Evolutionary conservation across 1,140 invertebrate genomes (phyloP).

Genomic region (Danaus melanippus): DNA sequence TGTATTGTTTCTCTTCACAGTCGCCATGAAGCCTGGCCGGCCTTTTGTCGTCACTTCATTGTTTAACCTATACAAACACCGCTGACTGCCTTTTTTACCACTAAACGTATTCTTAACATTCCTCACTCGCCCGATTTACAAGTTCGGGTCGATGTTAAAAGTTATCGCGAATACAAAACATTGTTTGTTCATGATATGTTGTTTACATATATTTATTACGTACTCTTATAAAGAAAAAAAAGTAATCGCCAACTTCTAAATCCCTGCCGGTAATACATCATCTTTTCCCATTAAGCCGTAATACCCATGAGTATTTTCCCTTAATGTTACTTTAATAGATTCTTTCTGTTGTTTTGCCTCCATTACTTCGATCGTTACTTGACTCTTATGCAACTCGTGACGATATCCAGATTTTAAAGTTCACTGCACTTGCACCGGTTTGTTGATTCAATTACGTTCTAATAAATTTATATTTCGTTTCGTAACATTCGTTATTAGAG

Average conservation of each 20-base stretch:
- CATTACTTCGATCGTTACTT: slow-evolving; percentile 58
- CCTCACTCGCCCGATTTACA: slow-evolving; percentile 1
- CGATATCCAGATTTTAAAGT: slow-evolving; percentile 26
- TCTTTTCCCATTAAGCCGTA: neutral
- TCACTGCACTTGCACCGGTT: slow-evolving; percentile 33
- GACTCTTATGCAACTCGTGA: slow-evolving; percentile 41
- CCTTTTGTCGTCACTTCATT: slow-evolving; percentile 54
- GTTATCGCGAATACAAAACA: too few species aligned
- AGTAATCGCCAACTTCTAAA: slow-evolving; percentile 1
- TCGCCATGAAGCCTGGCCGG: slow-evolving; percentile 43
- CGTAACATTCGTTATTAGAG: too few species aligned
- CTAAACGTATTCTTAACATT: slow-evolving; percentile 36
- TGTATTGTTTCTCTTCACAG: slow-evolving; percentile 49
- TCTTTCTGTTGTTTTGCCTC: slow-evolving; percentile 46
- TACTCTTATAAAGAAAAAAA: neutral
- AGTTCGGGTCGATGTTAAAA: slow-evolving; percentile 2
- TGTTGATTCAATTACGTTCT: slow-evolving; percentile 7
- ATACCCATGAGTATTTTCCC: slow-evolving; percentile 14
- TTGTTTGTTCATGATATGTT: neutral
- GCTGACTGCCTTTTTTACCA: slow-evolving; percentile 33
- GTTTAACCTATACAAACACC: slow-evolving; percentile 51
- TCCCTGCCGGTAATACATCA: neutral
- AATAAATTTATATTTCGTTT: too few species aligned
- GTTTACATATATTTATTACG: neutral
- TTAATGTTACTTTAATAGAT: slow-evolving; percentile 49